These are phyloP conservation scores for Conus canariensis DNA, from an alignment of 2,888 invertebrate genomes.

Conservation along the genomic window DNA sequence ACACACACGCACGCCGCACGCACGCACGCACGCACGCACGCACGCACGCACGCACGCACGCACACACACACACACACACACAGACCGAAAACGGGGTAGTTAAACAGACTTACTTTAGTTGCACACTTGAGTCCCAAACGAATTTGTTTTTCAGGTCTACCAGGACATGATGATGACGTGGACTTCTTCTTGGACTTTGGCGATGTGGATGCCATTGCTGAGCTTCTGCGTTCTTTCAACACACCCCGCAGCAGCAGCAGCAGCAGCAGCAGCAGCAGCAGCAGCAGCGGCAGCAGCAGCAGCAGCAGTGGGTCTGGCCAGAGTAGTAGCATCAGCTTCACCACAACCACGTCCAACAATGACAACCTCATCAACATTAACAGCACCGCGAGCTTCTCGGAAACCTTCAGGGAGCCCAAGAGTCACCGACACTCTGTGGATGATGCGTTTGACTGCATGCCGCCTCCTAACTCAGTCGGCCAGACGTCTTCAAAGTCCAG, in stretches of 20 bases:
- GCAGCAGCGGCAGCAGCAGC: background rate
- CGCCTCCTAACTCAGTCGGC: background rate
- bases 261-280: background rate
- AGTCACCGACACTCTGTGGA: background rate
- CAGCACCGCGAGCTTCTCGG: background rate
- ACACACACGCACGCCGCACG: background rate
- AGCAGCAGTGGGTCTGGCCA: background rate
- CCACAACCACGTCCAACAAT: background rate
- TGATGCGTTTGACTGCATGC: background rate
- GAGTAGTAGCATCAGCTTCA: background rate
- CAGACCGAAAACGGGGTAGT: background rate
- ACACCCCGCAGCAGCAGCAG: background rate
- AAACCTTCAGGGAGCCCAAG: background rate
- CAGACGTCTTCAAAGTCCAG: background rate
- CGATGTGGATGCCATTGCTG: constrained; percentile 20
- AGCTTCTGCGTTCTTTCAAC: constrained; percentile 15
- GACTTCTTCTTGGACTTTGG: background rate
- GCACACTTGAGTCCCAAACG: background rate
- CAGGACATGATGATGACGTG: background rate
- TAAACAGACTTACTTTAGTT: background rate
- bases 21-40: background rate
- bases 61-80: constrained; percentile 25
- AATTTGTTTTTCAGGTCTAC: background rate
- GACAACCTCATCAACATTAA: background rate
- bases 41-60: background rate